Evolutionary conservation across 2,797 vertebrate genomes (phyloP).

Genomic region (Podargus strigoides): DNA sequence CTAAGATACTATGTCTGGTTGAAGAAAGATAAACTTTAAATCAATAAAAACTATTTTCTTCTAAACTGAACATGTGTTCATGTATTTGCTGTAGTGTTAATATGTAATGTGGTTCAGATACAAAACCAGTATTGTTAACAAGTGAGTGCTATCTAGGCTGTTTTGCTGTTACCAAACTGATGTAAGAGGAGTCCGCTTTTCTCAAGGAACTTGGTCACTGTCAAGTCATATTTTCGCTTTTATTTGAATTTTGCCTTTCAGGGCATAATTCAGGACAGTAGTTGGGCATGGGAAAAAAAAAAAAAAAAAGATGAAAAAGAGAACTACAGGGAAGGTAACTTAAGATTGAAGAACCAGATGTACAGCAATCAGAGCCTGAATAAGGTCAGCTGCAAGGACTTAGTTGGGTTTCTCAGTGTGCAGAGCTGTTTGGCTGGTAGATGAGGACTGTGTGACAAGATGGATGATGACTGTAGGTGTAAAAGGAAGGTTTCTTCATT

Average conservation of each 20-base stretch:
- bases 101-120: neutral
- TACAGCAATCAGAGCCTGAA: neutral
- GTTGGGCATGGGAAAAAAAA: neutral
- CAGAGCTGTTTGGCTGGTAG: neutral
- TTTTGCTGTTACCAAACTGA: neutral
- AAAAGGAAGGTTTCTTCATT: neutral
- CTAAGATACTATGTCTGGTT: neutral
- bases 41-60: neutral
- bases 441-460: rapidly evolving
- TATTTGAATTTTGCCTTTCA: neutral
- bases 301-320: neutral
- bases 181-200: neutral
- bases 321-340: neutral
- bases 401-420: rapidly evolving
- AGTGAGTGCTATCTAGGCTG: neutral
- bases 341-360: neutral
- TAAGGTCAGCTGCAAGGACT: neutral
- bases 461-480: neutral
- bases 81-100: neutral
- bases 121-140: neutral
- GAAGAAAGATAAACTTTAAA: neutral
- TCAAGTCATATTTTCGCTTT: neutral
- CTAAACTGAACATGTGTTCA: neutral
- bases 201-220: neutral
- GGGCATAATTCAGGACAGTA: neutral